Evolutionary conservation across 2,113 vertebrate species (phyloP).

Genomic region (Lota lota): DNA sequence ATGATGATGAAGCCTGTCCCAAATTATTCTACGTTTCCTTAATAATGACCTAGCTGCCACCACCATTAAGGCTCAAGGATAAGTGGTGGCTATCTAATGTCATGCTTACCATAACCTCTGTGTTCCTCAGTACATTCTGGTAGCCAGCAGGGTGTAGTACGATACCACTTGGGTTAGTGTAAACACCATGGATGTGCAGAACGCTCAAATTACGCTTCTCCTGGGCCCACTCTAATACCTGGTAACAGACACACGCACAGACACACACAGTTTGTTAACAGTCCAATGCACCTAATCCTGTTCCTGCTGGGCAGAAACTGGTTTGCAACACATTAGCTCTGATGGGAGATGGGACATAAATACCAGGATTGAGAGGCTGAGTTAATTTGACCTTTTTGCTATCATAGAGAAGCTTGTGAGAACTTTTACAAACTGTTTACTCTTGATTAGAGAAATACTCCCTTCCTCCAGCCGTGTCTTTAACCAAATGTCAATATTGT

Average conservation of each 20-base stretch:
- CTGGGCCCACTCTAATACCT: constrained; percentile 97
- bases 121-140: constrained; percentile 93
- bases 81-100: not conserved
- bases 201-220: constrained; percentile 90
- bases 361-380: constrained; percentile 66
- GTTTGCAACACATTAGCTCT: constrained; percentile 54
- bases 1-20: too few relatives aligned
- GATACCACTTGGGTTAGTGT: constrained; percentile 94
- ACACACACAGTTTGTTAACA: constrained; percentile 42
- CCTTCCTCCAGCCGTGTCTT: constrained; percentile 16
- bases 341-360: constrained; percentile 67
- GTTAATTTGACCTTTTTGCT: not conserved
- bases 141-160: constrained; percentile 94
- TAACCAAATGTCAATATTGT: constrained; percentile 48
- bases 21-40: too few relatives aligned
- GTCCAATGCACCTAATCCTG: constrained; percentile 60
- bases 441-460: not conserved
- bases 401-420: not conserved
- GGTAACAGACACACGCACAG: constrained; percentile 38
- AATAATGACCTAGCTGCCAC: too few relatives aligned
- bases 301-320: constrained; percentile 57
- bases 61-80: too few relatives aligned
- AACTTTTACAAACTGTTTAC: constrained; percentile 5
- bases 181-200: constrained; percentile 93
- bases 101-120: constrained; percentile 90